Percentiles rank a stretch among this genome's conserved stretches.
phyloP scores from a whole-genome alignment of 2,888 invertebrate genomes.

The Orchesella flavescens region DNA sequence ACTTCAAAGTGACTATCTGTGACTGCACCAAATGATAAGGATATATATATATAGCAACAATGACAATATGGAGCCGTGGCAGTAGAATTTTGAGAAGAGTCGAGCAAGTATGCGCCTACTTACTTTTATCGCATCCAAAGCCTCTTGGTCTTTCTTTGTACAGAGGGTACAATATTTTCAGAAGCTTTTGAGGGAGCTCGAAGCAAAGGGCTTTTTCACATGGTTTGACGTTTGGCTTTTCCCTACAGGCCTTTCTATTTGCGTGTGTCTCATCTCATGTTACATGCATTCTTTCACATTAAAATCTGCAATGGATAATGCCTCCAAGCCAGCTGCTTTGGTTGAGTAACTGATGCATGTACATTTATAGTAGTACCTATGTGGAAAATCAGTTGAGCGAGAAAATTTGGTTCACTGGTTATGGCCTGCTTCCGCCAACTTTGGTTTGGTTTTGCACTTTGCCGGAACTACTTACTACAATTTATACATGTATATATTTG shows the following conservation, averaged over 20 bases:
- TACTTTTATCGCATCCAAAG: not conserved
- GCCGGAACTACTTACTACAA: slow-evolving; percentile 41
- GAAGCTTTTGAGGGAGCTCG: not conserved
- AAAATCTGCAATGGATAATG: too few relatives aligned
- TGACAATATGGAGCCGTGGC: not conserved
- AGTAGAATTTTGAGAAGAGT: not conserved
- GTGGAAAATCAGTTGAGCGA: slow-evolving; percentile 37
- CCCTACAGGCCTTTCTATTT: slow-evolving; percentile 15
- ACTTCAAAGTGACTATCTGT: too few relatives aligned
- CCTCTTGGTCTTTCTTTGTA: not conserved
- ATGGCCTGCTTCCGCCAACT: slow-evolving; percentile 48
- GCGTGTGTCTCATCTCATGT: not conserved
- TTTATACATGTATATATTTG: slow-evolving; percentile 11
- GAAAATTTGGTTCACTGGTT: slow-evolving; percentile 54
- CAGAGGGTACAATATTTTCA: not conserved
- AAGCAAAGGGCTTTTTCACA: slow-evolving; percentile 25
- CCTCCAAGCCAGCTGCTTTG: too few relatives aligned
- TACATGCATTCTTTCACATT: too few relatives aligned
- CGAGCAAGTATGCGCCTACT: too few relatives aligned
- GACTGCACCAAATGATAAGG: too few relatives aligned
- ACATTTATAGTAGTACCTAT: not conserved
- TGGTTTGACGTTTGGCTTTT: slow-evolving; percentile 21
- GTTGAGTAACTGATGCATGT: not conserved
- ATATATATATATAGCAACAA: not conserved
- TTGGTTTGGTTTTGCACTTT: slow-evolving; percentile 21